These are phyloP conservation scores for Leptopterna dolabrata DNA, from an alignment of 2,888 invertebrate species.

Conservation along the genomic window DNA sequence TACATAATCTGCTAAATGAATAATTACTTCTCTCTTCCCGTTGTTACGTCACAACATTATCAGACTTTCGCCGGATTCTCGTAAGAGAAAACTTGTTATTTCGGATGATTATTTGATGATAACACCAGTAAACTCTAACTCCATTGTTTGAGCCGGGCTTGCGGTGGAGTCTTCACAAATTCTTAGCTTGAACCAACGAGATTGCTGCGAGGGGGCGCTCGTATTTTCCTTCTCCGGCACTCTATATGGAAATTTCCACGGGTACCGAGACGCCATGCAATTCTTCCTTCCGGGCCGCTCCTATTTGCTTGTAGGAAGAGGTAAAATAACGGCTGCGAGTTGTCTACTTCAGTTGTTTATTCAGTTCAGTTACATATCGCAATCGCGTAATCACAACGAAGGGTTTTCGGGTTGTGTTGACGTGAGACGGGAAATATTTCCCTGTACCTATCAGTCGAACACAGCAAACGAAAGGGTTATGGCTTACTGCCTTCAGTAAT, in stretches of 20 bases:
- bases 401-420: too few relatives aligned
- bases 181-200: neutral
- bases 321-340: neutral
- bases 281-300: neutral
- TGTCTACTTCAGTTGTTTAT: neutral
- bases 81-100: neutral
- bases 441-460: too few relatives aligned
- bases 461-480: too few relatives aligned
- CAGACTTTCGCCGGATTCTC: too few relatives aligned
- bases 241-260: constrained; percentile 16
- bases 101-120: neutral
- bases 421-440: too few relatives aligned
- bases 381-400: too few relatives aligned
- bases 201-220: neutral
- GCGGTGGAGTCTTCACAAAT: neutral
- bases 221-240: constrained; percentile 18
- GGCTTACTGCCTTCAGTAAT: too few relatives aligned
- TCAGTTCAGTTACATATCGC: neutral
- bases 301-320: neutral
- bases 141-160: neutral
- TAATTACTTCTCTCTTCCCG: too few relatives aligned
- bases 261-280: neutral
- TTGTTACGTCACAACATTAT: too few relatives aligned
- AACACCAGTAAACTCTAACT: neutral
- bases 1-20: too few relatives aligned